Base-by-base conservation (phyloP, 1,140 invertebrate genomes). In the Lepidurus couesii region DNA sequence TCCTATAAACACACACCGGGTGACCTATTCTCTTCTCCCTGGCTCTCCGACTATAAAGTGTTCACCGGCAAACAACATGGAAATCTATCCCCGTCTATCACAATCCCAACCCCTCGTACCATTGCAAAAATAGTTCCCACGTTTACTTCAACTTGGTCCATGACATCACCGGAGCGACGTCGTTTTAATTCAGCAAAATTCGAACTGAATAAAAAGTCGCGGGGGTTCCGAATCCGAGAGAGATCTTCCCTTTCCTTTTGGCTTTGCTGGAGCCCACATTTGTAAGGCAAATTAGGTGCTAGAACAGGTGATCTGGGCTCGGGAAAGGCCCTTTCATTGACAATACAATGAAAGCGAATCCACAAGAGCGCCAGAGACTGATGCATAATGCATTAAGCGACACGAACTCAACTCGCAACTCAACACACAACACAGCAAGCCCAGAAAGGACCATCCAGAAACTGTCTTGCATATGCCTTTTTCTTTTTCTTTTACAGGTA, bases 351-450 rank as follows among this genome's bases (percentile, higher is more conserved):
- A 65, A 65, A 65, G 53, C n/a, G 53, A 65, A 65, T 65, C 53
- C 53, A 21, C 53, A 65, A 65, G 53, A 65, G 53, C 53, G 34
- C 21, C 21, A 65, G 53, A 65, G 53, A 21, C 53, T 65, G 53
- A 65, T 65, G 53, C 53, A 65, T 65, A 65, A 65, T 65, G 53
- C 53, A 65, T 65, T 65, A 65, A 65, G 53, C 53, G 53, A 65
- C 53, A 65, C 53, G 16, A 65, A 65, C 53, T 65, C 45, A 10
- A 47, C 45, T 47, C 53, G 13, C 16, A 13, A 65, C 21, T 65
- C 53, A 1, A 65, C 53, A 21, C 53, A 65, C 16, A n/a, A 21
- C 53, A 65, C 34, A 65, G 53, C 53, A 65, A 65, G 53, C 34
- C 34, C 34, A 65, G 21, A 65, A 65, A 13, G 53, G 21, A 13